A percentile compares a stretch with the other conserved stretches of the same genome.
These are phyloP conservation scores for Hylaea fasciaria DNA, from an alignment of 2,888 invertebrate species.

Conservation along the genomic window DNA sequence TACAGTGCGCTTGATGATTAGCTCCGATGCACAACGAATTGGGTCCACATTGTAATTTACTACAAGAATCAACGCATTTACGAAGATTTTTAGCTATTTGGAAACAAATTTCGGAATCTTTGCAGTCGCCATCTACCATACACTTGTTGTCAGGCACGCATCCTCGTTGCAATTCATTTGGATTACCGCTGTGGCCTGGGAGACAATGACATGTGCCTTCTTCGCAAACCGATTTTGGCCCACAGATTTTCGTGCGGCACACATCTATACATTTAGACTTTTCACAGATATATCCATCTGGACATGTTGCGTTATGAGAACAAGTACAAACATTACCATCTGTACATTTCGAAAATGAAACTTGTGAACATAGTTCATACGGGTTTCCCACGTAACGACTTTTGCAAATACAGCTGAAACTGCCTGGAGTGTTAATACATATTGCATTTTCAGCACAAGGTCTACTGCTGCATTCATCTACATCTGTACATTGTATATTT, in stretches of 20 bases:
- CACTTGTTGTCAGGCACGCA: constrained; percentile 91
- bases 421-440: constrained; percentile 95
- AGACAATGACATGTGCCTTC: constrained; percentile 92
- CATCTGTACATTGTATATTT: constrained; percentile 92
- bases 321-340: constrained; percentile 90
- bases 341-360: constrained; percentile 88
- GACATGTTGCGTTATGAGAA: constrained; percentile 89
- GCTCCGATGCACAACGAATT: constrained; percentile 94
- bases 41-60: constrained; percentile 94
- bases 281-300: constrained; percentile 90
- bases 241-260: constrained; percentile 91
- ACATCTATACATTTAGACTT: constrained; percentile 90
- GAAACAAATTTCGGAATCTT: constrained; percentile 94
- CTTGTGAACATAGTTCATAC: constrained; percentile 90
- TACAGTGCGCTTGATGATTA: constrained; percentile 93
- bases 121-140: constrained; percentile 92
- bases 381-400: constrained; percentile 94
- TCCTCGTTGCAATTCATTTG: constrained; percentile 88
- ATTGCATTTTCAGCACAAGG: constrained; percentile 94
- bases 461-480: constrained; percentile 92
- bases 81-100: constrained; percentile 91
- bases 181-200: constrained; percentile 90
- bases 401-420: constrained; percentile 95
- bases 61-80: constrained; percentile 94
- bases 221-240: constrained; percentile 92